Conservation (phyloP, 2,888 invertebrate species). For the Cerceris rybyensis region DNA sequence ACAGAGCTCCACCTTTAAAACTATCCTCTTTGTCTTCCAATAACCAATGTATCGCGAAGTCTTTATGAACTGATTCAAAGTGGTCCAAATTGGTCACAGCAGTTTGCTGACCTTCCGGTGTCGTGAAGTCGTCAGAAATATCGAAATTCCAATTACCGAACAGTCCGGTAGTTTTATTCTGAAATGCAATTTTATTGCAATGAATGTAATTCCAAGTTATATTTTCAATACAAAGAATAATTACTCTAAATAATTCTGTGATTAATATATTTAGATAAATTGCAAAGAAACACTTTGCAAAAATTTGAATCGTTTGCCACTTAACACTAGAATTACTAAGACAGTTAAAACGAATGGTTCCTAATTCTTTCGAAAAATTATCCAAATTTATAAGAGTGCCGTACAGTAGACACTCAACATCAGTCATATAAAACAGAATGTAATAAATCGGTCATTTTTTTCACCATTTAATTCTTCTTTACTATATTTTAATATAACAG, state of each 20-base stretch:
- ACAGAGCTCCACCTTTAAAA: constrained; percentile 88
- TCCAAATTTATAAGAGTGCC: no score
- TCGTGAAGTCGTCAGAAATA: constrained; percentile 90
- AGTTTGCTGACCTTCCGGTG: constrained; percentile 87
- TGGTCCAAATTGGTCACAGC: constrained; percentile 85
- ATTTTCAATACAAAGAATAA: not conserved
- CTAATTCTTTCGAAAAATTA: no score
- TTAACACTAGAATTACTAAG: no score
- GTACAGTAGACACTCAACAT: no score
- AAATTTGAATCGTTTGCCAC: no score
- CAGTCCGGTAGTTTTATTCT: constrained; percentile 95
- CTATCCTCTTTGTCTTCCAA: constrained; percentile 90
- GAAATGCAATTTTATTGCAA: constrained; percentile 31
- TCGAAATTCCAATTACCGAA: constrained; percentile 96
- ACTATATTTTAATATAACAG: no score
- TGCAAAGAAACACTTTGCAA: no score
- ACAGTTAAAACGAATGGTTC: no score
- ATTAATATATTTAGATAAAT: no score
- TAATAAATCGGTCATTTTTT: no score
- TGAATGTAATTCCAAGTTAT: not conserved
- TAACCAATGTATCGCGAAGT: constrained; percentile 92
- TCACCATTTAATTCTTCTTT: no score
- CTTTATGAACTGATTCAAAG: constrained; percentile 88
- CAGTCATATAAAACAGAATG: no score
- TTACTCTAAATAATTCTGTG: not conserved